These are phyloP conservation scores for Nyctibius bracteatus DNA, from an alignment of 2,113 vertebrate genomes.

Conservation along the genomic window DNA sequence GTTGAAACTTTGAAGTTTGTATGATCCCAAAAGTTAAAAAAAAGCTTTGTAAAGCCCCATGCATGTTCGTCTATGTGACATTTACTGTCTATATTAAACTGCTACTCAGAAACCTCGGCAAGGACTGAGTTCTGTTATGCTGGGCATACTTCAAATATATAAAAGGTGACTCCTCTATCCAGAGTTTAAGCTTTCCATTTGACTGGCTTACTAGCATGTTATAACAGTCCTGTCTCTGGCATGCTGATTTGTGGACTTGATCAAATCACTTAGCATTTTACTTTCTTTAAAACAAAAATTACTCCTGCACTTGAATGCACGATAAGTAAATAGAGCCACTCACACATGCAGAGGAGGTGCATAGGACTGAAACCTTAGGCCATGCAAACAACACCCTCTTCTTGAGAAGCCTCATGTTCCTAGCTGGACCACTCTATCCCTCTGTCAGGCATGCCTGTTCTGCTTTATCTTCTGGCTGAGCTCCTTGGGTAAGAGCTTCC, in stretches of 20 bases:
- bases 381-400: not conserved
- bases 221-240: not conserved
- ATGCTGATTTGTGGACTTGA: not conserved
- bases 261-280: not conserved
- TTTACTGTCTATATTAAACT: not conserved
- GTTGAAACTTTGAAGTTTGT: not conserved
- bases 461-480: not conserved
- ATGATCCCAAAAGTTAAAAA: not conserved
- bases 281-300: not conserved
- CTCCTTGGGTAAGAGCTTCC: not conserved
- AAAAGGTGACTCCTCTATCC: not conserved
- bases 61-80: not conserved
- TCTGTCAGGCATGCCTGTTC: not conserved
- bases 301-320: not conserved
- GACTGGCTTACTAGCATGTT: not conserved
- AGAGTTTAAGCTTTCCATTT: not conserved
- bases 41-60: not conserved
- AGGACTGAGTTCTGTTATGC: not conserved
- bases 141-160: not conserved
- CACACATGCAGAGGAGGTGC: not conserved
- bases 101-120: not conserved
- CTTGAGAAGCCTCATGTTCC: not conserved
- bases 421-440: not conserved
- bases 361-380: not conserved
- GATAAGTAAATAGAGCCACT: not conserved